These are phyloP conservation scores for Monomorium pharaonis DNA, from an alignment of 1,140 invertebrate genomes.

Conservation along the genomic window DNA sequence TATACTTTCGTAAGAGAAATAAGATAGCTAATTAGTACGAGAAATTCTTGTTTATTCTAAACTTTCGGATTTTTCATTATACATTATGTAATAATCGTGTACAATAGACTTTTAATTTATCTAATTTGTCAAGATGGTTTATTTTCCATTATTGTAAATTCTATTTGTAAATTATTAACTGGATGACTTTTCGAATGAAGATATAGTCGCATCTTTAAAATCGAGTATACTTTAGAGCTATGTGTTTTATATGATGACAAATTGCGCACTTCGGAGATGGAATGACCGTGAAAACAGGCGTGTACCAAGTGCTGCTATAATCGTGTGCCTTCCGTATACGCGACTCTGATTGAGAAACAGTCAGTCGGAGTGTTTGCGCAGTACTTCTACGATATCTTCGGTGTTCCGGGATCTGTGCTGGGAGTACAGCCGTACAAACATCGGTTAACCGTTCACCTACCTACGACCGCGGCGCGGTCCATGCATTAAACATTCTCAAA, in stretches of 20 bases:
- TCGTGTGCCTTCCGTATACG: constrained; percentile 41
- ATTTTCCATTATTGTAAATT: not conserved
- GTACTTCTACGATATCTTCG: constrained; percentile 72
- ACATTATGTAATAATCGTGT: not conserved
- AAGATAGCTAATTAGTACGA: not conserved
- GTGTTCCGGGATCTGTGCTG: constrained; percentile 45
- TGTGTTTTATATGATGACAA: constrained; percentile 29
- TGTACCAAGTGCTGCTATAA: constrained; percentile 32
- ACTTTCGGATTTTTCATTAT: not conserved
- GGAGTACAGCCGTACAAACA: constrained; percentile 65
- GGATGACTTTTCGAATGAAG: not conserved
- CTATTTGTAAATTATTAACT: not conserved
- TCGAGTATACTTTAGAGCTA: constrained; percentile 1
- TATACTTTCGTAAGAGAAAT: not conserved
- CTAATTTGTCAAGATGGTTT: not conserved
- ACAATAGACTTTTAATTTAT: not conserved
- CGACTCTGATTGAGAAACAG: constrained; percentile 71
- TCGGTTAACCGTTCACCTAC: constrained; percentile 59
- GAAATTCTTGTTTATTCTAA: not conserved
- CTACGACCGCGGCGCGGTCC: constrained; percentile 56
- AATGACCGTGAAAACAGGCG: constrained; percentile 43
- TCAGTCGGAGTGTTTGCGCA: constrained; percentile 71
- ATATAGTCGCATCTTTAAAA: constrained; percentile 23
- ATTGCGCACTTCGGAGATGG: constrained; percentile 37
- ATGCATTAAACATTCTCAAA: constrained; percentile 77